Evolutionary conservation across 2,888 invertebrate species (phyloP), one percentile per base, ranked within the genome.

Genomic region (Ceramica pisi): DNA sequence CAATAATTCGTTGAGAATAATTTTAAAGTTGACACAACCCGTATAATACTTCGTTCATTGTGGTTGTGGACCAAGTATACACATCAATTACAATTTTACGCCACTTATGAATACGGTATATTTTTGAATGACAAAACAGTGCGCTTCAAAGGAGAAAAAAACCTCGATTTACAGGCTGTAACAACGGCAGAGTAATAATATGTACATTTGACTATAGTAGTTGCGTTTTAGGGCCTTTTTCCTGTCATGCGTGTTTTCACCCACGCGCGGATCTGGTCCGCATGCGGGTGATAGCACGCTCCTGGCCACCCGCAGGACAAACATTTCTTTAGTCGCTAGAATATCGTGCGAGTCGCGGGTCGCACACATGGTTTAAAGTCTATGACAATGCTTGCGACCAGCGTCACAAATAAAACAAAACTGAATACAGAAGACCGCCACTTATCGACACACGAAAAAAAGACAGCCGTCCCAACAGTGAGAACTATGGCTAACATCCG

Each of bases 1-100:
- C 59, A 59, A 70, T 71, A 60, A 75, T 70, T 77, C 41, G 71
- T 60, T 64, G 68, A 77, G 69, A 67, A 55, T 63, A 71, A 77
- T 12, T 53, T 31, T 65, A 72, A 65, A 68, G 60, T 68, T 67
- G 63, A 67, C 73, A 86, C 84, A 84, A 86, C 82, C 82, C 57
- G 64, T 59, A 62, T 75, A 82, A 76, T 83, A 84, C 82, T 86
- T 83, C 38, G 46, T 78, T 60, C 19, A 59, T 35, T 61, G 38
- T 71, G 21, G 46, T 23, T 46, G 38, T 16, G 35, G 10, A 48
- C n/a, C 35, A 68, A 57, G n/a, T 26, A 41, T 12, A 50, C 41
- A 78, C 14, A 48, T 14, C n/a, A 61, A 44, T 50, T 44, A 55
- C 8, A 44, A 56, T n/a, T 38, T 50, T 41, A 51, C 10, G 23